Evolutionary conservation across 2,888 invertebrate species (phyloP), one percentile per base, ranked within the genome.

Genomic region (Drosophila neonasuta): DNA sequence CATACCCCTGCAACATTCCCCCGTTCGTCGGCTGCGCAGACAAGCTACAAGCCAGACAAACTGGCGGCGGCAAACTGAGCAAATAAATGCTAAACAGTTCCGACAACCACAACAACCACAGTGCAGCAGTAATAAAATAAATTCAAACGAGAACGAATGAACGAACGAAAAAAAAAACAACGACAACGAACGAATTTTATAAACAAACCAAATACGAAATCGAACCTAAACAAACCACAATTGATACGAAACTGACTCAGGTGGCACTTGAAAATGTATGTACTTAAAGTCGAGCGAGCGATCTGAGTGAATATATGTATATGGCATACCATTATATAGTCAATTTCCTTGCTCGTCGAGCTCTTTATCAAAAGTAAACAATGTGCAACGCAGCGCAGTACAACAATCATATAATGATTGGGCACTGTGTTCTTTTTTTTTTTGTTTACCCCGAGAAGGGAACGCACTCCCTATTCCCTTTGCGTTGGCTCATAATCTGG

Each of bases 291-390:
- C 49, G 24, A 24, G 24, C 24, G 24, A 24, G 24, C 24, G 24
- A 24, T 24, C 5, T 24, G 24, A 24, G 24, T 24, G 24, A 24
- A n/a, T 32, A 20, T 59, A n/a, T 32, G 15, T 59, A 55, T 67
- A 52, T 50, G 61, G 44, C 51, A 44, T 55, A 41, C 73, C 76
- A 79, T 71, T 80, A 77, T 73, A 63, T 67, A 77, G 80, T 80
- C 75, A 73, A 73, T 80, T 83, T 80, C 67, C 65, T 72, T 75
- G 63, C 70, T 61, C 65, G 62, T 64, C 60, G 69, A 24, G 61
- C 62, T 74, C 80, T 82, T 80, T 80, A 80, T 80, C 80, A 80
- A 80, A 80, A 68, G 80, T 80, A 80, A 84, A 83, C 84, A 68
- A 56, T 65, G 54, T 44, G 45, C 32, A 10, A 10, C 61, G 46